These are phyloP conservation scores for Galemys pyrenaicus DNA, from an alignment of 2,113 vertebrate genomes.

Conservation along the genomic window DNA sequence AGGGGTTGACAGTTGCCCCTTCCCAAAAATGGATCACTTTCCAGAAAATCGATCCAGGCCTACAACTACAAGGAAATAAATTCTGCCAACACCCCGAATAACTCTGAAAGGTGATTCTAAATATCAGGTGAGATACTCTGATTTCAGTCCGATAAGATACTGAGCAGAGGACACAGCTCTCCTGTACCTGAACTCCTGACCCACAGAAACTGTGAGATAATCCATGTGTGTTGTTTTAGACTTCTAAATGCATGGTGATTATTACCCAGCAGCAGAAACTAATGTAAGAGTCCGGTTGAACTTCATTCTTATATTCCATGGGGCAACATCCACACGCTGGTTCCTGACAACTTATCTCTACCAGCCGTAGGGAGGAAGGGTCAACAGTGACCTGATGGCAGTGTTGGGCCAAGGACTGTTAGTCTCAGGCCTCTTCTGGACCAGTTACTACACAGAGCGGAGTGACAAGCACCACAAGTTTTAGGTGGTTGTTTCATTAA, in stretches of 20 bases:
- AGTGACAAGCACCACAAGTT: background rate
- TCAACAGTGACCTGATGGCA: too few species aligned
- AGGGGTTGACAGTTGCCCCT: background rate
- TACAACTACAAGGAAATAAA: background rate
- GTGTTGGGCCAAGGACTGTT: background rate
- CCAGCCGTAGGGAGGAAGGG: background rate
- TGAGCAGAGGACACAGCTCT: background rate
- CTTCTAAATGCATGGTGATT: background rate
- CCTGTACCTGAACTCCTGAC: background rate
- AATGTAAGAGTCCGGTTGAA: background rate
- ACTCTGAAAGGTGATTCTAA: background rate
- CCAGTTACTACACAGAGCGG: background rate
- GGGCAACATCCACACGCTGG: background rate
- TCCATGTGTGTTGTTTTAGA: background rate
- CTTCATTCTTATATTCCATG: background rate
- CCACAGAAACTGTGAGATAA: background rate
- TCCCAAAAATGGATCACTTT: background rate
- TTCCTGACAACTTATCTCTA: background rate
- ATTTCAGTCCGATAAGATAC: background rate
- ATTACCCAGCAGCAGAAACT: background rate
- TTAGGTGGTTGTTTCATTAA: background rate
- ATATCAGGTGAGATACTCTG: background rate
- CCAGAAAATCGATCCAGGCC: background rate
- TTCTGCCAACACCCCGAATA: background rate
- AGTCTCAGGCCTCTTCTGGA: background rate